These are phyloP conservation scores for Venusia cambrica DNA, from an alignment of 2,888 invertebrate genomes.

Conservation along the genomic window DNA sequence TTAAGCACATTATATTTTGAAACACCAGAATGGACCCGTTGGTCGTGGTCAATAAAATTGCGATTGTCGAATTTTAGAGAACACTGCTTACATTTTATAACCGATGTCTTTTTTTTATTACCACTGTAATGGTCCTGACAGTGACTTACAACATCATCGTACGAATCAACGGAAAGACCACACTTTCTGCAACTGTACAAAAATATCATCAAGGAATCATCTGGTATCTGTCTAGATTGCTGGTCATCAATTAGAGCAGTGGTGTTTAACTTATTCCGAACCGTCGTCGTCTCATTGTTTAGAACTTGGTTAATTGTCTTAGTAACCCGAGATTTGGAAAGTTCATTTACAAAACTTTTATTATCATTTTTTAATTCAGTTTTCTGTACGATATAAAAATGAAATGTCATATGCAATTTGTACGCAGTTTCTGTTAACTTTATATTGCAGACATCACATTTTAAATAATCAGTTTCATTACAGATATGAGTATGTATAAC, in stretches of 20 bases:
- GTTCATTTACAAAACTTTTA: constrained; percentile 1
- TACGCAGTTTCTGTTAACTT: constrained; percentile 48
- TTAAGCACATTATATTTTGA: constrained; percentile 32
- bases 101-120: constrained; percentile 21
- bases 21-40: constrained; percentile 31
- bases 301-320: neutral
- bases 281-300: neutral
- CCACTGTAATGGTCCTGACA: constrained; percentile 52
- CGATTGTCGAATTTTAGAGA: constrained; percentile 38
- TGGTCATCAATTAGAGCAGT: constrained; percentile 5
- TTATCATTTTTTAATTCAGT: constrained; percentile 1
- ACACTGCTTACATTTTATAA: constrained; percentile 34
- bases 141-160: constrained; percentile 58
- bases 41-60: constrained; percentile 36
- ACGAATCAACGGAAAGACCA: constrained; percentile 42
- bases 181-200: constrained; percentile 53
- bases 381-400: constrained; percentile 40
- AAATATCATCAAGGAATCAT: constrained; percentile 7
- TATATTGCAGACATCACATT: constrained; percentile 49
- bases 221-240: neutral
- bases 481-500: constrained; percentile 45
- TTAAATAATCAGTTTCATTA: constrained; percentile 37
- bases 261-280: constrained; percentile 2
- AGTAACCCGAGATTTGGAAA: neutral
- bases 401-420: constrained; percentile 56